Conservation (phyloP, 2,888 invertebrate genomes). For the Chrysopilus asiliformis region DNA sequence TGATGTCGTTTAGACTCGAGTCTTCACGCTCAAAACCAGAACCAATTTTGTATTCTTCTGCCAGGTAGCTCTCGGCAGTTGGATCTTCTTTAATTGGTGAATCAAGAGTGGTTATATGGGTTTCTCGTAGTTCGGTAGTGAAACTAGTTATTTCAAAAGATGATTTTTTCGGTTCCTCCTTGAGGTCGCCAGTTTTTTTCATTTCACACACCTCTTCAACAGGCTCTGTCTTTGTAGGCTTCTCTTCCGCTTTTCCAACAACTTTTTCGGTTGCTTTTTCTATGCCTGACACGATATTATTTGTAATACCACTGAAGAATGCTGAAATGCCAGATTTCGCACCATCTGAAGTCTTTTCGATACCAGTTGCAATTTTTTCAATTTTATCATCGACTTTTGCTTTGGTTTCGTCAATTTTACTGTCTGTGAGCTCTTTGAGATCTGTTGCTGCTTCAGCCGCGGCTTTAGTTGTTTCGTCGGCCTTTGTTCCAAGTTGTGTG, state of each 20-base stretch:
- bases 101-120: constrained; percentile 57
- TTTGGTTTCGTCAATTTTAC: constrained; percentile 9
- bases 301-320: constrained; percentile 11
- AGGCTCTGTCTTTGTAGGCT: constrained; percentile 26
- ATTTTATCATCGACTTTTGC: constrained; percentile 7
- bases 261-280: constrained; percentile 5
- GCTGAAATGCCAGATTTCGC: constrained; percentile 11
- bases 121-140: constrained; percentile 53
- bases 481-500: too few species aligned
- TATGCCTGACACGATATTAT: constrained; percentile 8
- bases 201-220: too few species aligned
- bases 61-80: constrained; percentile 16
- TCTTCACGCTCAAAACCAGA: constrained; percentile 30
- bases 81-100: constrained; percentile 46
- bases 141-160: constrained; percentile 40
- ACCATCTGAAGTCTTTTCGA: constrained; percentile 6
- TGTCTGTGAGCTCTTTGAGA: constrained; percentile 9
- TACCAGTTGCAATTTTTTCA: constrained; percentile 7
- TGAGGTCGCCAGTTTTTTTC: constrained; percentile 6
- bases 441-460: constrained; percentile 2
- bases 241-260: constrained; percentile 13
- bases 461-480: constrained; percentile 7
- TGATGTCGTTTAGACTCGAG: constrained; percentile 31
- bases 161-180: constrained; percentile 22
- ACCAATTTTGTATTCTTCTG: constrained; percentile 36